Conservation (phyloP, 1,140 invertebrate genomes). For the Drosophila baimaii region DNA sequence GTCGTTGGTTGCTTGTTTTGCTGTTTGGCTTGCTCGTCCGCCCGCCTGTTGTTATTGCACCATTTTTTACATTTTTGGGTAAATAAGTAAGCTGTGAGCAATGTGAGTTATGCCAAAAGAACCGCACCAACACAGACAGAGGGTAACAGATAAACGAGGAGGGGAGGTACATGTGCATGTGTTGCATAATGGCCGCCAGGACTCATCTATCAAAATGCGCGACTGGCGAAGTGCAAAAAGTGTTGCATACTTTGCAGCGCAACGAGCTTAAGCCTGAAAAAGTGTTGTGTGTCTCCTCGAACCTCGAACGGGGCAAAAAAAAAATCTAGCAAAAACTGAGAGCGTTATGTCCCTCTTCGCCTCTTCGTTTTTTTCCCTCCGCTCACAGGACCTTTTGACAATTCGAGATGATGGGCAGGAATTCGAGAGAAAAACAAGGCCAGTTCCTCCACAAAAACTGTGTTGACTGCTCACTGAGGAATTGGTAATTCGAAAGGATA, state of each 20-base stretch:
- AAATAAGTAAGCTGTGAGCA: constrained; percentile 69
- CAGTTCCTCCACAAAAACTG: constrained; percentile 40
- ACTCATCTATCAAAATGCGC: constrained; percentile 80
- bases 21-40: constrained; percentile 43
- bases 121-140: constrained; percentile 36
- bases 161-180: constrained; percentile 23
- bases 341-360: constrained; percentile 6
- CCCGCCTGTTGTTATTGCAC: constrained; percentile 62
- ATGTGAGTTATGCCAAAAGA: constrained; percentile 78
- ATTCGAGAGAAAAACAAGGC: constrained; percentile 26
- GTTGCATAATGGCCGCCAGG: constrained; percentile 78
- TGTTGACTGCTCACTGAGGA: constrained; percentile 36
- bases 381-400: constrained; percentile 41
- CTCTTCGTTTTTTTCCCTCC: neutral
- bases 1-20: constrained; percentile 49
- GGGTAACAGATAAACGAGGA: constrained; percentile 19
- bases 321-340: neutral
- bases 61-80: constrained; percentile 70
- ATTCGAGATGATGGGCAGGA: constrained; percentile 31
- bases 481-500: constrained; percentile 41
- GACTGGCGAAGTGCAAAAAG: constrained; percentile 64
- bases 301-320: neutral
- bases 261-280: constrained; percentile 54
- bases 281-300: constrained; percentile 62
- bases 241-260: constrained; percentile 70